These are phyloP conservation scores for Rhaphigaster nebulosa DNA, from an alignment of 2,888 invertebrate species.

Conservation along the genomic window DNA sequence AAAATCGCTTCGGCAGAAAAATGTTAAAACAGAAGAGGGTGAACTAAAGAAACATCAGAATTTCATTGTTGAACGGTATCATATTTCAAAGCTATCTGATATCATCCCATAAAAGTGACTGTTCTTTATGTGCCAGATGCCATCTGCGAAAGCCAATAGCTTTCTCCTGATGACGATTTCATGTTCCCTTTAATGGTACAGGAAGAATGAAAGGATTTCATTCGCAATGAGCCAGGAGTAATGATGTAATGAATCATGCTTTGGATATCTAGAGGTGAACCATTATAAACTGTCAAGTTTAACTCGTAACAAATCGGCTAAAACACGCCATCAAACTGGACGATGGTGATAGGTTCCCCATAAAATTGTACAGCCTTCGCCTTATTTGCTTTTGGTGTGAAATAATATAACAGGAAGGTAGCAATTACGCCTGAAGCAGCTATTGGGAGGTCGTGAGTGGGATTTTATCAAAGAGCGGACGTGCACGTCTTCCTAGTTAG, in stretches of 20 bases:
- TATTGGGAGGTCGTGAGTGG: conserved; percentile 22
- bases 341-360: not conserved
- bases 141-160: not conserved
- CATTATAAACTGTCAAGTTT: not conserved
- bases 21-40: not conserved
- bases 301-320: not conserved
- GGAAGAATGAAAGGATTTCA: not conserved
- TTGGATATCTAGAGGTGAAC: not conserved
- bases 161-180: conserved; percentile 19
- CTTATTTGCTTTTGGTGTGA: conserved; percentile 13
- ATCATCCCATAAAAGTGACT: not conserved
- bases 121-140: not conserved
- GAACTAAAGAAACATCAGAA: not conserved
- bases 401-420: conserved; percentile 7
- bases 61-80: not conserved
- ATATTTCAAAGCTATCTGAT: not conserved
- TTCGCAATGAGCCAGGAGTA: not conserved
- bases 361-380: not conserved
- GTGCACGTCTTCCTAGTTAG: conserved; percentile 43
- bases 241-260: not conserved
- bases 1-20: not conserved
- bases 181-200: not conserved
- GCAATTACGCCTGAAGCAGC: conserved; percentile 24
- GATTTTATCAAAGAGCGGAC: conserved; percentile 2
- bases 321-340: not conserved